Evolutionary conservation across 1,140 invertebrate species (phyloP).

Genomic region (Rhopalosiphum padi): DNA sequence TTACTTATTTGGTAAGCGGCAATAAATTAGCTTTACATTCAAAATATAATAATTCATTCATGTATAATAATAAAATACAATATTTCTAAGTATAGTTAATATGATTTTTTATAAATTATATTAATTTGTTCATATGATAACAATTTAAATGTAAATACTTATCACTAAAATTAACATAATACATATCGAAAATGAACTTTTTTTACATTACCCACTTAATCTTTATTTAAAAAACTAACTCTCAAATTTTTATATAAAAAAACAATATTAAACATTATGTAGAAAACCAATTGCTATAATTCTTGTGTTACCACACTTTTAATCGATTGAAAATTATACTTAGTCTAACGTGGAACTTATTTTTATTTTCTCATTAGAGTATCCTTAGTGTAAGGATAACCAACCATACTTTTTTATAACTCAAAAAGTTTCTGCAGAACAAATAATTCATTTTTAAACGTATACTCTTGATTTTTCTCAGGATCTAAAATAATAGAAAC

Average conservation of each 20-base stretch:
- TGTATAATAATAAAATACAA: not conserved
- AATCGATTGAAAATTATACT: not conserved
- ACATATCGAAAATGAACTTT: not conserved
- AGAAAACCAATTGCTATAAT: not conserved
- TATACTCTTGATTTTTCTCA: not conserved
- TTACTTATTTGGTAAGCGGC: too few species aligned
- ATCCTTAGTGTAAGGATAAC: not conserved
- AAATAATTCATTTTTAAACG: not conserved
- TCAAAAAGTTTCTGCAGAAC: not conserved
- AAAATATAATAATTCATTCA: too few species aligned
- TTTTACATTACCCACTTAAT: not conserved
- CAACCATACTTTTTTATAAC: not conserved
- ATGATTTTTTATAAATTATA: conserved; percentile 1
- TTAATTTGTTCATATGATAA: not conserved
- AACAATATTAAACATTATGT: not conserved
- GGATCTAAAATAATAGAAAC: not conserved
- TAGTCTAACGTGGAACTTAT: not conserved
- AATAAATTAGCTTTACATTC: too few species aligned
- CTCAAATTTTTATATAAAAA: not conserved
- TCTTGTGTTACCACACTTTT: not conserved
- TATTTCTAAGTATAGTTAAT: not conserved
- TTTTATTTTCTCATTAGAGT: not conserved
- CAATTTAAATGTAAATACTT: not conserved
- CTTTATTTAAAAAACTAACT: not conserved
- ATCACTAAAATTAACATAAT: not conserved